Base-by-base conservation (phyloP, 1,140 invertebrate genomes). In the Ips nitidus region DNA sequence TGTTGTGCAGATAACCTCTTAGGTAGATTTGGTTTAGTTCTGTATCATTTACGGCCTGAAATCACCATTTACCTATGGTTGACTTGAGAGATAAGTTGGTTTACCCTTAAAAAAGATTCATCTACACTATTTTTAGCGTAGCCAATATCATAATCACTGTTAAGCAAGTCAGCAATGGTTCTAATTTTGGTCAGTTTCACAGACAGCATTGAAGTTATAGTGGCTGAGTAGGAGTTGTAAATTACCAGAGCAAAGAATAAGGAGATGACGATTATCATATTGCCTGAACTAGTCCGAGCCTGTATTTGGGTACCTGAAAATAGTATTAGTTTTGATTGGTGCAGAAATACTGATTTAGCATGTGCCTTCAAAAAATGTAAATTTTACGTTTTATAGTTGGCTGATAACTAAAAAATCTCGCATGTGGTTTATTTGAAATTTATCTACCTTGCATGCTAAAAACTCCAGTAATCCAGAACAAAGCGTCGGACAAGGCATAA, bases 161-260 rank as follows among this genome's bases (percentile, higher is more conserved):
- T 78, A 1, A 87, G 71, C 0, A 89, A 82, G 67, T 87, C 87
- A 0, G 81, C 80, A 2, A 88, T 81, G 0, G 83, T 86, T 39
- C 81, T 83, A 8, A 89, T 86, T 38, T 82, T 83, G 39, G 81
- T 82, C 0, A 83, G 83, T 70, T 87, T 82, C 0, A 89, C 86
- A 0, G 87, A 88, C 22, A 89, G 74, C 7, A 88, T 86, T 0
- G 87, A 89, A 0, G 87, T 85, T 52, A 85, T 85, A 52, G 83
- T 84, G 36, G 83, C 84, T 0, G 83, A 82, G 66, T 85, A 85
- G 1, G 84, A 82, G 69, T 84, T 85, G 66, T 85, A 84, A 4
- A 79, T 84, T 0, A 85, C 80, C 2, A 85, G 63, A 1, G 84
- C 78, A 66, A 85, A 84, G n/a, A 87, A 76, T 37, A 88, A 74